Evolutionary conservation across 2,888 invertebrate genomes (phyloP), one percentile per base, ranked within the genome.

Genomic region (Tipula lateralis): DNA sequence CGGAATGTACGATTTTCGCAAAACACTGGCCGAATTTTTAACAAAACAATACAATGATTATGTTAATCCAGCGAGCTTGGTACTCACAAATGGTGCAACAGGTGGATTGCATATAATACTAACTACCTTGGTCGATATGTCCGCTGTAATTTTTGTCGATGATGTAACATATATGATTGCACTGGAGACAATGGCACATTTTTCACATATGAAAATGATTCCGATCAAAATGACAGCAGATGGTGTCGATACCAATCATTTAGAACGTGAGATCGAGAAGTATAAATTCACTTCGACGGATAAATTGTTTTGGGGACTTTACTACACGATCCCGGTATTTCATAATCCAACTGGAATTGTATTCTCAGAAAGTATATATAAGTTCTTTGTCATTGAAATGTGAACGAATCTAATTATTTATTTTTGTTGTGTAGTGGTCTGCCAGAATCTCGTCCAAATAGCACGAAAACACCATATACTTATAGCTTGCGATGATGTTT

Each of bases 91-190:
- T 36, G 93, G 94, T 0, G 93, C 94, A 2, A 91, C 92, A 0
- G 92, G 93, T 86, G 94, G 93, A 0, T 87, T 94, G 1, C 92
- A 92, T 87, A 87, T 93, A 50, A 88, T 92, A 81, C 86, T 93
- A 6, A 91, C 91, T n/a, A 91, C 91, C 0, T 87, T 93, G n/a
- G 86, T 93, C 24, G 90, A 91, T 29, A 90, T 92, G 1, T 89
- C 91, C 83, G 92, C 92, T 0, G 88, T 91, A 9, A 91, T 94
- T 84, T 93, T 93, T 88, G 92, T 93, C 9, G 94, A 94, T 87
- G 93, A 94, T 88, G 92, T 92, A 13, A 92, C 93, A 0, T 94
- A 93, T 86, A 93, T 93, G 91, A 91, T 92, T 85, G 93, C 92
- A 1, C 88, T 93, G 29, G 91, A 92, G 44, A 88, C 90, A 12